Base-by-base conservation (phyloP, 2,113 vertebrate genomes). In the Meleagris gallopavo region DNA sequence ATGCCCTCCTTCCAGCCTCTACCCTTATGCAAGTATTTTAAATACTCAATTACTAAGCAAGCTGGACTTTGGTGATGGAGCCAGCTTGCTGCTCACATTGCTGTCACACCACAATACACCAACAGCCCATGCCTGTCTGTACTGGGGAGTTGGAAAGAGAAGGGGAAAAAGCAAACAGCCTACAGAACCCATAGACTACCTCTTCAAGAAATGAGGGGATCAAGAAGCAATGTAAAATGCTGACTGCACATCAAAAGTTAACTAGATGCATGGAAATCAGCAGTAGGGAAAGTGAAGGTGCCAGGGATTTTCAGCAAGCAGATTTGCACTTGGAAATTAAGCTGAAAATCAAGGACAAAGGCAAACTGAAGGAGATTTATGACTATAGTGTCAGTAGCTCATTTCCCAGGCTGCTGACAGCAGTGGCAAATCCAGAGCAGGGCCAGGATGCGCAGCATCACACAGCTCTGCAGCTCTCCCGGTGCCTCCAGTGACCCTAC, bases 271-370 rank as follows among this genome's bases (percentile, higher is more conserved):
- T 25, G 17, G 36, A 5, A 43, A 62, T 34, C 43, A 54, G 7
- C 30, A 48, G 29, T 21, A 58, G 38, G 38, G 65, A 82, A 83
- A 86, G 77, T 17, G 32, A 82, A 78, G 30, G 75, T 65, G 48
- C 48, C 48, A 46, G 32, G 17, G 4, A 8, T 60, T 50, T 80
- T 74, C 40, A 46, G 64, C 24, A 48, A 66, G 61, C 17, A 74
- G 45, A 85, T 83, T 74, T 78, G 82, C 30, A 45, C 48, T 74
- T 61, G 46, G 40, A 75, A 67, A 74, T 86, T 38, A 41, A 72
- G n/a, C 25, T 67, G 30, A 57, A 86, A 80, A n/a, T 71, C 85
- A 91, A 89, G 82, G 89, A 60, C 86, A 89, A 83, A 71, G 62
- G 25, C 41, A 83, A 83, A 72, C 27, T 38, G 30, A 86, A 64